A percentile compares a stretch with the other conserved stretches of the same genome.
These are phyloP conservation scores for Scolanthus callimorphus DNA, from an alignment of 92 coral and sea anemone species.

Conservation along the genomic window DNA sequence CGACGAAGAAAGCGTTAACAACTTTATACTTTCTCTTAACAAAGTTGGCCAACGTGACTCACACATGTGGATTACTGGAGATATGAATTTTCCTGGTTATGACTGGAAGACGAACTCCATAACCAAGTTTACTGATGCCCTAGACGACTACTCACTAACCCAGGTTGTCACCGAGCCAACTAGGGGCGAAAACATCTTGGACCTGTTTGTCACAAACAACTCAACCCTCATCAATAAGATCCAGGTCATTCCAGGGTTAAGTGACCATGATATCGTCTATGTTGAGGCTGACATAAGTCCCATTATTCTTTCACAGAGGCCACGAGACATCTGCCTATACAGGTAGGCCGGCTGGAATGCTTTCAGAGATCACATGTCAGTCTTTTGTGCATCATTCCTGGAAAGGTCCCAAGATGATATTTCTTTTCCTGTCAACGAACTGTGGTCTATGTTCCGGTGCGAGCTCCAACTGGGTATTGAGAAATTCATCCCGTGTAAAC, in stretches of 20 bases:
- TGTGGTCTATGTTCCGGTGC: constrained; percentile 10
- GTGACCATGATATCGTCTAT: constrained; percentile 59
- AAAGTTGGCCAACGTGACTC: no score
- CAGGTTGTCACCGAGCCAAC: constrained; percentile 30
- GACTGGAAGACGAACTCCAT: not conserved
- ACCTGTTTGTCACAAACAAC: constrained; percentile 48
- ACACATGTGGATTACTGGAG: not conserved
- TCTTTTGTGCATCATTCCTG: constrained; percentile 13
- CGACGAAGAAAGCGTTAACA: not conserved
- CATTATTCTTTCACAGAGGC: constrained; percentile 16
- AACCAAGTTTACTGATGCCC: not conserved
- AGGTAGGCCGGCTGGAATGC: constrained; percentile 32
- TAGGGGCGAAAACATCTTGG: constrained; percentile 43
- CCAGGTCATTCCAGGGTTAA: constrained; percentile 39
- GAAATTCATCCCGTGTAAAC: constrained; percentile 15
- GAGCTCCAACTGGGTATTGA: not conserved
- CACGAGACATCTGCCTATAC: constrained; percentile 9
- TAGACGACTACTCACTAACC: not conserved
- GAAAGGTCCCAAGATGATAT: no score
- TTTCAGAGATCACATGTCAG: constrained; percentile 14
- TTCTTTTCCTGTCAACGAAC: constrained; percentile 6
- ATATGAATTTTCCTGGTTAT: not conserved
- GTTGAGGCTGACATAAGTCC: constrained; percentile 40
- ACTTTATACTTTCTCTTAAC: not conserved
- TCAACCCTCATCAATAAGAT: constrained; percentile 37